These are phyloP conservation scores for Trogon melanurus DNA, from an alignment of 2,113 vertebrate genomes.

Conservation along the genomic window DNA sequence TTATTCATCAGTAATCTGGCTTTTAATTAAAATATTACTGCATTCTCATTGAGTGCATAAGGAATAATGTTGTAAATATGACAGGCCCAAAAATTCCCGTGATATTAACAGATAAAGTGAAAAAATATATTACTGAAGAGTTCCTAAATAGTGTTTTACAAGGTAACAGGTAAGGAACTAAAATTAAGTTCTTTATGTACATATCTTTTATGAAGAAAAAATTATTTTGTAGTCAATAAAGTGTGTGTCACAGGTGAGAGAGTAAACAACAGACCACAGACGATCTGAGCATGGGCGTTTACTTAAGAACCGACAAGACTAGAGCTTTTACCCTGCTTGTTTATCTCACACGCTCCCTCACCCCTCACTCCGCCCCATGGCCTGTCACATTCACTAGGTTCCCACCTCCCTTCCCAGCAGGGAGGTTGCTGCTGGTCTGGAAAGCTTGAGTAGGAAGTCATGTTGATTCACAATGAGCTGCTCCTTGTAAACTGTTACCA, in stretches of 20 bases:
- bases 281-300: neutral
- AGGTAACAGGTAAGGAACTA: neutral
- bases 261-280: neutral
- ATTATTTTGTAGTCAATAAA: neutral
- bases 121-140: neutral
- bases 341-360: neutral
- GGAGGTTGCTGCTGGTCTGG: neutral
- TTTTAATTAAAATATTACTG: constrained; percentile 58
- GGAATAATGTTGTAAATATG: neutral
- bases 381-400: neutral
- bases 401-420: neutral
- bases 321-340: neutral
- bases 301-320: accelerated
- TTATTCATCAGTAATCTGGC: constrained; percentile 49
- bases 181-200: neutral
- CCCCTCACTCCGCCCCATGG: no score
- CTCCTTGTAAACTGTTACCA: neutral
- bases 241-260: neutral
- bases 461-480: neutral
- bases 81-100: neutral
- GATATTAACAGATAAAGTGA: neutral
- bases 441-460: neutral
- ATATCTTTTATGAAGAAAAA: neutral
- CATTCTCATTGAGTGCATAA: neutral
- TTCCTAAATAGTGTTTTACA: neutral